These are phyloP conservation scores for Hyalella azteca DNA, from an alignment of 2,888 invertebrate genomes.

Conservation along the genomic window DNA sequence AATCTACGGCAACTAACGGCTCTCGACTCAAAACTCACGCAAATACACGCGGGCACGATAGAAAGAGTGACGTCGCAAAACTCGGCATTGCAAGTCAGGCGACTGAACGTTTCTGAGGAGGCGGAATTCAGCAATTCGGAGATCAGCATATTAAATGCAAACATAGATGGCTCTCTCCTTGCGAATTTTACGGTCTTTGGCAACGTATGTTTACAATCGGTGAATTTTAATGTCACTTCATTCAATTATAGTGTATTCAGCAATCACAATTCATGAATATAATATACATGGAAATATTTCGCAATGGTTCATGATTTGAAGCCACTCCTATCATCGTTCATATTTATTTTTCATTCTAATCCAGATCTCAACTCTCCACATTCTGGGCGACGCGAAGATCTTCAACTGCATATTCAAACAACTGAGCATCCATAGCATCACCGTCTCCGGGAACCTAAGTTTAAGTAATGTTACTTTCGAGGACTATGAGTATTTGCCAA, in stretches of 20 bases:
- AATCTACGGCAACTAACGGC: neutral
- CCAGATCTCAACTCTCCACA: neutral
- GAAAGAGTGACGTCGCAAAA: neutral
- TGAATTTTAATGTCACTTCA: no score
- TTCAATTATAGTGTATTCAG: no score
- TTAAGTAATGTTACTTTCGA: neutral
- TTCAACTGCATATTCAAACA: neutral
- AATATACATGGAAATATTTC: no score
- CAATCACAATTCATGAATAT: no score
- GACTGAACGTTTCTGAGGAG: neutral
- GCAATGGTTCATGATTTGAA: no score
- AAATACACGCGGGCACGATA: neutral
- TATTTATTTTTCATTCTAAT: neutral
- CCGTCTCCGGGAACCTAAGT: neutral
- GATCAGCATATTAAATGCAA: neutral
- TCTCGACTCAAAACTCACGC: neutral
- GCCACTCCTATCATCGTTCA: no score
- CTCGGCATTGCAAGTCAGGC: neutral
- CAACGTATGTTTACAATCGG: neutral
- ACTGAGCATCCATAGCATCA: constrained; percentile 1
- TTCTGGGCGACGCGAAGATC: neutral
- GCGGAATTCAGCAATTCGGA: neutral
- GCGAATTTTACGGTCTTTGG: neutral
- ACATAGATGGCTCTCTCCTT: neutral
- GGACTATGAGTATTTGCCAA: neutral